Evolutionary conservation across 2,888 invertebrate genomes (phyloP), one percentile per base, ranked within the genome.

Genomic region (Tribolium freemani): DNA sequence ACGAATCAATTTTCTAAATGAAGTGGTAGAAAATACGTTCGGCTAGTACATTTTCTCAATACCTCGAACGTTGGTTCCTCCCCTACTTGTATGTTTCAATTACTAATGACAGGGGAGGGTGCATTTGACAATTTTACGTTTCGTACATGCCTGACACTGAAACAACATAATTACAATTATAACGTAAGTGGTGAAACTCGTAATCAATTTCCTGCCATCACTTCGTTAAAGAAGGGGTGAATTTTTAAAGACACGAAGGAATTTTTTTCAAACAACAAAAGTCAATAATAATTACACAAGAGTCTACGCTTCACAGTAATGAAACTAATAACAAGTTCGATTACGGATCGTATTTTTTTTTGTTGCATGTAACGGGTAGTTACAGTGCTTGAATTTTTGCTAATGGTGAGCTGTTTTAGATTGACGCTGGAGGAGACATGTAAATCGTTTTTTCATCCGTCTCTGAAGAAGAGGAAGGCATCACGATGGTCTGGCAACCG

Each of bases 401-500:
- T 38, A 38, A 38, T 38, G 38, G 9, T 38, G 11, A 53, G 61
- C 9, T 20, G 61, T 38, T 38, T 9, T 38, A 38, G 38, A 38
- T 38, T 38, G 38, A 38, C 61, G 56, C 10, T 45, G 16, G 38
- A 46, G 64, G 60, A 76, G 78, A 61, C 72, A 76, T 76, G 77
- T 77, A 76, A 75, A 60, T 64, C 38, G 50, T 26, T 67, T 38
- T 38, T 38, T 38, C n/a, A 38, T 9, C n/a, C 38, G 38, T n/a
- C 38, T 38, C 38, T 38, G 38, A 38, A 8, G 38, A 38, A 38
- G 38, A 38, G 38, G 38, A 38, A 38, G 46, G 30, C 48, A 61
- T 71, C 75, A 80, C 75, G 77, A 80, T 79, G 79, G 76, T 73
- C 74, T 80, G 80, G 80, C 78, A 78, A 77, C 75, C 79, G 71